phyloP scores from a whole-genome alignment of 2,113 vertebrate species.

The Actinemys pallida region DNA sequence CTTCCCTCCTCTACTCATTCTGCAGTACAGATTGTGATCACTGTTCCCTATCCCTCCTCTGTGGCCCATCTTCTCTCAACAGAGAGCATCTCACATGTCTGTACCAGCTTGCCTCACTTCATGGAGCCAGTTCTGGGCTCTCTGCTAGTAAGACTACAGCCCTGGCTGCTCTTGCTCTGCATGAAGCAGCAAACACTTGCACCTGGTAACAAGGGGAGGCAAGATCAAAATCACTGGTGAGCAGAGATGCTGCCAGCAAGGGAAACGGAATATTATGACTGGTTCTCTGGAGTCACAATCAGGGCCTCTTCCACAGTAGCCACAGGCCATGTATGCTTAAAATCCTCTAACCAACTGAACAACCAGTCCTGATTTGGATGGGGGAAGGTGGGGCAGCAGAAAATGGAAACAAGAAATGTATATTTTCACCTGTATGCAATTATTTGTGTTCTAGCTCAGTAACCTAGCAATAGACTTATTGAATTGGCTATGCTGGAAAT shows the following conservation, averaged over 20 bases:
- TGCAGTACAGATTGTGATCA: background rate
- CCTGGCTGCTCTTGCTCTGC: background rate
- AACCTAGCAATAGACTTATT: background rate
- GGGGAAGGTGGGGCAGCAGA: background rate
- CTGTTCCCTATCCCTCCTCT: background rate
- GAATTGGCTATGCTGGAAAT: background rate
- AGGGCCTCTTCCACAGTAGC: background rate
- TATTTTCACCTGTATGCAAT: accelerated
- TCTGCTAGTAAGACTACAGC: background rate
- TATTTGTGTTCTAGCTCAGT: background rate
- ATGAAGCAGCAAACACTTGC: background rate
- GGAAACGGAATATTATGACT: background rate
- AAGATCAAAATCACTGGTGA: background rate
- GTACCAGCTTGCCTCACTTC: background rate
- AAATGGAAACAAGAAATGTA: background rate
- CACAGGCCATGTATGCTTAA: background rate
- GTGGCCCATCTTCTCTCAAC: background rate
- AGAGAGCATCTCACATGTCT: background rate
- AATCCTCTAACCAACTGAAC: background rate
- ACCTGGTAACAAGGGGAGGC: background rate
- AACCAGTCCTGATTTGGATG: background rate
- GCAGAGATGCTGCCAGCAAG: background rate
- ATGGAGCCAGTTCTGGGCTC: background rate
- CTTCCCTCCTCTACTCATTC: background rate
- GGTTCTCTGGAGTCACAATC: background rate